A percentile compares a stretch with the other conserved stretches of the same genome.
phyloP scores from a whole-genome alignment of 2,797 vertebrate genomes.

The Hylomyscus alleni region DNA sequence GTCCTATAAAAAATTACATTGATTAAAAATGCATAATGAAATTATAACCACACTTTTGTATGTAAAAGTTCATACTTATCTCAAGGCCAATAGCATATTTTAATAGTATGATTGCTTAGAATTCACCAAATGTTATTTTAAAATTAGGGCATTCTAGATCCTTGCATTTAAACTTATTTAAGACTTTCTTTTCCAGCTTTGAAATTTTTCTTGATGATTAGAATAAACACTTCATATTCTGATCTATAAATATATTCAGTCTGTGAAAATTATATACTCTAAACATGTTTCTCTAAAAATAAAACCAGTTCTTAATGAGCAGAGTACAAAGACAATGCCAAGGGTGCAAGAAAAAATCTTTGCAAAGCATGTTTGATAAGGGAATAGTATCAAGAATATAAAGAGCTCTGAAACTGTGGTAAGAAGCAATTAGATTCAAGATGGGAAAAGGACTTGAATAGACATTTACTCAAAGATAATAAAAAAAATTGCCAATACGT shows the following conservation, averaged over 20 bases:
- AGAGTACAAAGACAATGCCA: neutral
- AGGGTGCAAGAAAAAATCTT: neutral
- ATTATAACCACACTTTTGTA: neutral
- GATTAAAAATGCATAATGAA: neutral
- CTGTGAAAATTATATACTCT: constrained; percentile 10
- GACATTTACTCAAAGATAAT: neutral
- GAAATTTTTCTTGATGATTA: neutral
- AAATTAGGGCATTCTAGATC: neutral
- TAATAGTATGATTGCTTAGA: constrained; percentile 8
- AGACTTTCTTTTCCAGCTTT: neutral
- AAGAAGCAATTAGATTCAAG: neutral
- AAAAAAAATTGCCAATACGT: neutral
- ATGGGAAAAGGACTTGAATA: neutral
- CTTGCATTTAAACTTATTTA: constrained; percentile 23
- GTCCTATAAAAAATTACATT: neutral
- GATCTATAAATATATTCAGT: neutral
- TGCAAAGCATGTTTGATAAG: neutral
- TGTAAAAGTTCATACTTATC: neutral
- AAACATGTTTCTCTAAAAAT: constrained; percentile 2
- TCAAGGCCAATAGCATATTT: neutral
- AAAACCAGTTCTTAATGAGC: neutral
- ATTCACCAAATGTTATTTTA: neutral
- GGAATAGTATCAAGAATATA: neutral
- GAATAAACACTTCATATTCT: neutral
- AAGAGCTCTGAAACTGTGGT: neutral